These are phyloP conservation scores for Drepanosiphum platanoidis DNA, from an alignment of 2,888 invertebrate genomes.

Conservation along the genomic window DNA sequence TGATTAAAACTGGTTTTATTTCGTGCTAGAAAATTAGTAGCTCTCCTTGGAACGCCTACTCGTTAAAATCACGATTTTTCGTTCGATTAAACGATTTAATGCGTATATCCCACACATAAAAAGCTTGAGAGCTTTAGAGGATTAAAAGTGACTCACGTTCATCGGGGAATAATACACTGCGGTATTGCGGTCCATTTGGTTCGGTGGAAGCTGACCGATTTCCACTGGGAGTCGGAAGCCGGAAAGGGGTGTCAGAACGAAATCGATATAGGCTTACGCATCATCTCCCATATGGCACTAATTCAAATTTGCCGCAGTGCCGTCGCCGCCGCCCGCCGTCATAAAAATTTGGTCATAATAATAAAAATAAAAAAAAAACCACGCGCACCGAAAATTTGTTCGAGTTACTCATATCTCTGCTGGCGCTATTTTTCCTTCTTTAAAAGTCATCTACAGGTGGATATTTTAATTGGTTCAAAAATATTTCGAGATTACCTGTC, in stretches of 20 bases:
- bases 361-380: constrained; percentile 31
- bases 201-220: constrained; percentile 42
- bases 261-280: constrained; percentile 44
- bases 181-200: constrained; percentile 52
- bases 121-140: constrained; percentile 30
- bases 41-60: constrained; percentile 52
- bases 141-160: constrained; percentile 33
- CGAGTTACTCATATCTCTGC: not conserved
- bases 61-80: constrained; percentile 50
- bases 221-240: constrained; percentile 43
- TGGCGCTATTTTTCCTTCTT: constrained; percentile 28
- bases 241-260: constrained; percentile 27
- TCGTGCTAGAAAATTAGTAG: constrained; percentile 56
- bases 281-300: constrained; percentile 48
- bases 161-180: constrained; percentile 43
- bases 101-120: not conserved
- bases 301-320: not conserved
- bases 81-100: constrained; percentile 25
- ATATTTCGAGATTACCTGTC: constrained; percentile 59
- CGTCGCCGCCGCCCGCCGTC: not conserved
- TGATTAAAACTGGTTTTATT: constrained; percentile 53
- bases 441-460: constrained; percentile 48
- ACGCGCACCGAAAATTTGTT: not conserved
- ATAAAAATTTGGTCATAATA: not conserved
- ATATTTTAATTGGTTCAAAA: constrained; percentile 60